Evolutionary conservation across 1,140 invertebrate genomes (phyloP), one percentile per base, ranked within the genome.

Genomic region (Artemia franciscana): DNA sequence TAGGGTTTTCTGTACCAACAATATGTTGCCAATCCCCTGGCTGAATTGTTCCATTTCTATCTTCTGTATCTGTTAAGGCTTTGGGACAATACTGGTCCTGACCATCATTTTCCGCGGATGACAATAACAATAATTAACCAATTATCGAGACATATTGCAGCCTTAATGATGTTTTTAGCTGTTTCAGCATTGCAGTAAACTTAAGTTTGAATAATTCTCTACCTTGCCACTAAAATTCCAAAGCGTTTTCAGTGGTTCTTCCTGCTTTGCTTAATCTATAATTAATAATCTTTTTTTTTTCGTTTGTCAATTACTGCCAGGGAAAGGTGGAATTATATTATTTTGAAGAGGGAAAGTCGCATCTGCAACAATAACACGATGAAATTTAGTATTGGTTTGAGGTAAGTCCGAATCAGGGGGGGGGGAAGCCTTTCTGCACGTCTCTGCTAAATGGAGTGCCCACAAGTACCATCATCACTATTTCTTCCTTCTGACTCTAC

Each of bases 401-500:
- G 24, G 24, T 27, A 60, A 25, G 24, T 26, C 5, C 59, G 5
- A 7, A 9, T 24, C 24, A 18, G 5, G 24, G 24, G 59, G 59
- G 24, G 26, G 18, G 21, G 24, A 7, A 9, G 26, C 27, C 25
- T 15, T 24, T 26, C 59, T 60, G 59, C 18, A 60, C 18, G 9
- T 21, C 59, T 27, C 26, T 24, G 3, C 25, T n/a, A 26, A 60
- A 60, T 26, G 21, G 4, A 60, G 23, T 27, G 24, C 18, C 23
- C 24, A 27, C 24, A 60, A 26, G 26, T 60, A 12, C 70, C 71
- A 24, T 65, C 70, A 68, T 75, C 73, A 64, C 68, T 67, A 27
- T 70, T 64, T 60, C 70, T 64, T 18, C 76, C 75, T 68, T 71
- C 69, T 4, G 70, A 66, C 39, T 74, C 74, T 7, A 78, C 69